Evolutionary conservation across 2,888 invertebrate species (phyloP).

Genomic region (Stictocephala bisonia): DNA sequence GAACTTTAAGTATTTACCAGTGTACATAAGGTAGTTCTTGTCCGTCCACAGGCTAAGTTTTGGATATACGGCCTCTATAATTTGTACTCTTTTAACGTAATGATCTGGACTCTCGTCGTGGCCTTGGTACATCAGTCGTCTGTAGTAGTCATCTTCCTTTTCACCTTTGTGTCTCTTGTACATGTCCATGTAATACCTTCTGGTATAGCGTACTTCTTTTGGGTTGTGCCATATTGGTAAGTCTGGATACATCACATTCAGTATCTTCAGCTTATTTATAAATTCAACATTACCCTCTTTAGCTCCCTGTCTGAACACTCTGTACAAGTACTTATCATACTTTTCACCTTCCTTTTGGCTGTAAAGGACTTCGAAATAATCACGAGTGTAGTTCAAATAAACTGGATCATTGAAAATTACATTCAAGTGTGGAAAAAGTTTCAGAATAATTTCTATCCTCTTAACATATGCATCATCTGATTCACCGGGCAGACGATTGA

Average conservation of each 20-base stretch:
- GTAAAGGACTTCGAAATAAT: background rate
- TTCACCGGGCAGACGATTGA: background rate
- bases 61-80: slow-evolving; percentile 6
- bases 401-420: slow-evolving; percentile 7
- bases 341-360: background rate
- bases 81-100: slow-evolving; percentile 17
- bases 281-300: slow-evolving; percentile 19
- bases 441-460: background rate
- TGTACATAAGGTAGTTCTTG: background rate
- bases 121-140: slow-evolving; percentile 1
- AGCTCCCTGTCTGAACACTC: slow-evolving; percentile 1
- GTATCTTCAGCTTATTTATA: slow-evolving; percentile 9
- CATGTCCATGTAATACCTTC: slow-evolving; percentile 27
- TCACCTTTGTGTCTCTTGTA: background rate
- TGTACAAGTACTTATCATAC: background rate
- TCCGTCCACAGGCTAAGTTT: slow-evolving; percentile 28
- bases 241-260: slow-evolving; percentile 1
- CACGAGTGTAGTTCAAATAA: slow-evolving; percentile 20
- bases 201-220: slow-evolving; percentile 10
- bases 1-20: slow-evolving; percentile 13
- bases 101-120: background rate
- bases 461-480: background rate
- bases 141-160: slow-evolving; percentile 25
- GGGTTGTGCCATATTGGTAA: slow-evolving; percentile 33
- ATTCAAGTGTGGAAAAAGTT: background rate